Evolutionary conservation across 2,888 invertebrate species (phyloP).

Genomic region (Agonopterix alstromeriana): DNA sequence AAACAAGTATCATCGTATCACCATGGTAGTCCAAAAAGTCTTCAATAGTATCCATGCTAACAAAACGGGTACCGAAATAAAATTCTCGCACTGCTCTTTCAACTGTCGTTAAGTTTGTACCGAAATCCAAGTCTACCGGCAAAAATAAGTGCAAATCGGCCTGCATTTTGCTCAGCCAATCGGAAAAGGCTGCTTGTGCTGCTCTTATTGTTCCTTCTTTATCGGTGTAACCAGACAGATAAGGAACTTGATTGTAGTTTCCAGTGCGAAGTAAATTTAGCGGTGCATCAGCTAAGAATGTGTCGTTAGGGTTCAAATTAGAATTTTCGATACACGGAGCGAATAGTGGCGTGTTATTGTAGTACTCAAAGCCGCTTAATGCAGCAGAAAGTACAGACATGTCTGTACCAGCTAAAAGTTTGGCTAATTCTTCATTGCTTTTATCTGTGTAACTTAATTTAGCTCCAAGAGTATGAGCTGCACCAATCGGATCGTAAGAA

Average conservation of each 20-base stretch:
- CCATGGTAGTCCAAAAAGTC: constrained; percentile 58
- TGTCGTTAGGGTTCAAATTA: constrained; percentile 27
- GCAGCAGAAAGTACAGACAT: constrained; percentile 27
- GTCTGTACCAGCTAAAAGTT: constrained; percentile 30
- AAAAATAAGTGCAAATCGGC: constrained; percentile 49
- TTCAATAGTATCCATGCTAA: constrained; percentile 42
- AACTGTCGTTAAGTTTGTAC: constrained; percentile 24
- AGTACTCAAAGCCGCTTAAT: constrained; percentile 36
- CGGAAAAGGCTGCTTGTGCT: constrained; percentile 29
- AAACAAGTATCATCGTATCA: constrained; percentile 45
- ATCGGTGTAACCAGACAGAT: constrained; percentile 47
- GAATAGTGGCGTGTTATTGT: constrained; percentile 53
- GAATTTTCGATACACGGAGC: constrained; percentile 58
- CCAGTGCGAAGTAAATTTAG: constrained; percentile 41
- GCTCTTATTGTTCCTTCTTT: constrained; percentile 58
- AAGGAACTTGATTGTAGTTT: constrained; percentile 49
- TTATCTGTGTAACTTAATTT: constrained; percentile 41
- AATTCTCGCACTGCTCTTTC: constrained; percentile 33
- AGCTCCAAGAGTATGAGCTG: constrained; percentile 38
- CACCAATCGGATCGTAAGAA: constrained; percentile 50
- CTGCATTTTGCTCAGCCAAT: constrained; percentile 50
- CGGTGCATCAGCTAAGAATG: constrained; percentile 46
- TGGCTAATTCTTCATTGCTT: constrained; percentile 33
- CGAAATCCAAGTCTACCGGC: constrained; percentile 43
- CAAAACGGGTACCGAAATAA: constrained; percentile 39